Evolutionary conservation across 1,140 invertebrate genomes (phyloP), one percentile per base, ranked within the genome.

Genomic region (Drosophila melanogaster): DNA sequence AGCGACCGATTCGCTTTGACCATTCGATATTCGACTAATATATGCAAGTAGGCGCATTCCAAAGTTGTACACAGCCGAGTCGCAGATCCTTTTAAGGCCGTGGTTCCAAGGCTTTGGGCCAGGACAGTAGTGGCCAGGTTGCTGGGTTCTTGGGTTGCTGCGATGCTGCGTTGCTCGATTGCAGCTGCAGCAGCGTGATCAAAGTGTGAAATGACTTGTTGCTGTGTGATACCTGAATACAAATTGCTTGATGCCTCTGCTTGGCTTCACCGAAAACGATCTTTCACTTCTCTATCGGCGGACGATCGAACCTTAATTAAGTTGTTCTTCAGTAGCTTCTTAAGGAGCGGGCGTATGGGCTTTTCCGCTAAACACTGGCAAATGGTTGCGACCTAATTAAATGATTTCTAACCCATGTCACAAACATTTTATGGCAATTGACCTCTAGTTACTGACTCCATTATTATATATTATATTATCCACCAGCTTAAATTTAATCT

Each of bases 181-280:
- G 61, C 59, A 81, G 77, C 81, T 67, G 72, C 59, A 72, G 58
- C 76, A 77, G 80, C 84, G 84, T 89, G 84, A 89, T 89, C 84
- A 89, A 89, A 89, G 84, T 89, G 84, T 89, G 84, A 89, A 89
- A 89, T 89, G 84, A 89, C 84, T 89, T 89, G 84, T 89, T 89
- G 84, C 79, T 77, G 84, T 84, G 85, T 67, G 73, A 77, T 80
- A 80, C 72, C 56, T 81, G 84, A 79, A 89, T 89, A 89, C 84
- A 89, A 89, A 89, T 89, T 89, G 84, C 73, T 89, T 89, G 77
- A 89, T 89, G 84, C 84, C 84, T 79, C 46, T 69, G 57, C 71
- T 62, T 47, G 76, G 80, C 77, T 74, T 46, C 22, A 12, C 61
- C 62, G 41, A 75, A 80, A 60, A 11, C 44, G 26, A 22, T 56